A percentile compares a stretch with the other conserved stretches of the same genome.
These are phyloP conservation scores for Callinectes sapidus DNA, from an alignment of 2,888 invertebrate genomes.

Conservation along the genomic window DNA sequence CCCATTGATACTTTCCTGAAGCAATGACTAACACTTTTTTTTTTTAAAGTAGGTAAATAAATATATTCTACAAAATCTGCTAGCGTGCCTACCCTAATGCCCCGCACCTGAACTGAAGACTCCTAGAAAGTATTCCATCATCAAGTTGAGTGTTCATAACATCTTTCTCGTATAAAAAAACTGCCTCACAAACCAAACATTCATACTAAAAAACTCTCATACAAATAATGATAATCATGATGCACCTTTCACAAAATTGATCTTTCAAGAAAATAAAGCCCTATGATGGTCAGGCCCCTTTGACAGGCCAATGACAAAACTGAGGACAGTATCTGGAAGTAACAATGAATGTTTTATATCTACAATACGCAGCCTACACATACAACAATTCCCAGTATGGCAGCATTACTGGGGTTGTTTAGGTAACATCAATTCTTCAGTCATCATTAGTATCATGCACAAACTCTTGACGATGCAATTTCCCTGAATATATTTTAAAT, in stretches of 20 bases:
- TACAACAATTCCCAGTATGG: background rate
- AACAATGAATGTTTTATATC: constrained; percentile 23
- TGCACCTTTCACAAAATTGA: background rate
- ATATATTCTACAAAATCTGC: background rate
- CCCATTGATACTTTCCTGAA: too few species aligned
- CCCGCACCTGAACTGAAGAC: background rate
- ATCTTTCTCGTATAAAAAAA: background rate
- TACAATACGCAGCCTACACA: background rate
- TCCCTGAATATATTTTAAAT: constrained; percentile 51
- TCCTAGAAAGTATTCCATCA: background rate
- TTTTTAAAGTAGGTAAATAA: background rate
- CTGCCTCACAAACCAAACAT: background rate
- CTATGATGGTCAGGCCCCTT: background rate
- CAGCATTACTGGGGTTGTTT: background rate
- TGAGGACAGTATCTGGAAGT: background rate
- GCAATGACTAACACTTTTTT: too few species aligned
- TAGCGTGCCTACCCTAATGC: background rate
- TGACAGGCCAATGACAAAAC: background rate
- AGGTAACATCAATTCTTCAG: background rate
- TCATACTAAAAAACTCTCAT: background rate
- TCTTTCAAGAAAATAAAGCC: background rate
- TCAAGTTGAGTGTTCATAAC: background rate
- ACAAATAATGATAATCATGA: background rate
- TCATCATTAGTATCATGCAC: background rate
- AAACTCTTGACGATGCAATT: constrained; percentile 45